Conservation (phyloP, 2,888 invertebrate genomes). For the Deilephila elpenor region DNA sequence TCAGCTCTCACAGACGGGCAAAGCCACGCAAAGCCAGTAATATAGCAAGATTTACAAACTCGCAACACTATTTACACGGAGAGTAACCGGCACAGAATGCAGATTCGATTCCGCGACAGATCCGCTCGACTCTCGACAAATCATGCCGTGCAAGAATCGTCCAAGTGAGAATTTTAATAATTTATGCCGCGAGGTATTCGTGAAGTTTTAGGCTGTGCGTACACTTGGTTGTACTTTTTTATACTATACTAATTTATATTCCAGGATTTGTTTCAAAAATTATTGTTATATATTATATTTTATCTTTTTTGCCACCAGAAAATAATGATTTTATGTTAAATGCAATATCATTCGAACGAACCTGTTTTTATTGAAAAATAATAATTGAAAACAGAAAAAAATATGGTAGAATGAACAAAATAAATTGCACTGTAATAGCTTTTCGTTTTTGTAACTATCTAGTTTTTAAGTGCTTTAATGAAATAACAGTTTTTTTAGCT, state of each 20-base stretch:
- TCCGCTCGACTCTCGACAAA: slow-evolving; percentile 45
- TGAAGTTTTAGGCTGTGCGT: slow-evolving; percentile 34
- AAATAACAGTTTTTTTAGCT: too few relatives aligned
- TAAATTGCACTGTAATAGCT: too few relatives aligned
- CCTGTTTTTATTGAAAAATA: too few relatives aligned
- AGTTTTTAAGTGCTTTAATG: too few relatives aligned
- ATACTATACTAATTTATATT: neutral
- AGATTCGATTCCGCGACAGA: slow-evolving; percentile 10
- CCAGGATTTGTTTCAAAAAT: neutral
- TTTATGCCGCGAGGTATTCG: slow-evolving; percentile 44
- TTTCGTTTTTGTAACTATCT: too few relatives aligned
- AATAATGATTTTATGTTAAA: too few relatives aligned
- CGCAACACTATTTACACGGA: neutral
- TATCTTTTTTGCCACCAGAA: too few relatives aligned
- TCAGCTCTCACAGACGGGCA: neutral
- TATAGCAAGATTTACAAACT: neutral
- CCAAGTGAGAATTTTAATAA: slow-evolving; percentile 59
- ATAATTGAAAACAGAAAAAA: too few relatives aligned
- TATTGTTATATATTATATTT: too few relatives aligned
- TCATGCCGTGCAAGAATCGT: slow-evolving; percentile 45
- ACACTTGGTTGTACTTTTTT: slow-evolving; percentile 17
- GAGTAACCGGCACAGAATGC: neutral
- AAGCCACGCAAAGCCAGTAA: neutral
- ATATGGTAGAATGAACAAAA: too few relatives aligned
- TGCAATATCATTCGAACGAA: too few relatives aligned